Percentiles rank a stretch among this genome's conserved stretches.
Evolutionary conservation across 92 coral and sea anemone genomes (phyloP).

Genomic region (Epizoanthus ramosus): DNA sequence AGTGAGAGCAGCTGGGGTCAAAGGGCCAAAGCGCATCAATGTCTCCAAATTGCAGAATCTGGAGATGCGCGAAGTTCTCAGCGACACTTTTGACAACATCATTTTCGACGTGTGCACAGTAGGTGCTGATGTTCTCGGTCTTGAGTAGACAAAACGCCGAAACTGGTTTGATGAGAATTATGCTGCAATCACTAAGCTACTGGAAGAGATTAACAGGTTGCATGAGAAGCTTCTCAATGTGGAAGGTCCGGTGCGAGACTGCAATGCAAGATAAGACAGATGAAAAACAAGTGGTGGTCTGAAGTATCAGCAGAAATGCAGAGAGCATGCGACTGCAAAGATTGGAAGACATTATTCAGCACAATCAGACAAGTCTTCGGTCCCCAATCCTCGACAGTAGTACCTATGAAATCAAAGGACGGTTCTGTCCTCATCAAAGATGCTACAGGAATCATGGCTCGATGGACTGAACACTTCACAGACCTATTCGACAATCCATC

Average conservation of each 20-base stretch:
- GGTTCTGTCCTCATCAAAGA: slow-evolving; percentile 16
- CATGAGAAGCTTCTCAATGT: slow-evolving; percentile 6
- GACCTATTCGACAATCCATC: slow-evolving; percentile 35
- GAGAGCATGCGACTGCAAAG: slow-evolving; percentile 11
- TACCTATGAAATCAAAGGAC: slow-evolving; percentile 9
- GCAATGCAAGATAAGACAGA: not conserved
- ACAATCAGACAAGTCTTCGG: slow-evolving; percentile 20
- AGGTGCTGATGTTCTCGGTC: not conserved
- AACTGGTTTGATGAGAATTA: slow-evolving; percentile 11
- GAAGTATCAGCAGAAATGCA: slow-evolving; percentile 12
- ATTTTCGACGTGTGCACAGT: not conserved
- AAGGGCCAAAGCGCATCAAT: slow-evolving; percentile 1
- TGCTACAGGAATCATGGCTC: slow-evolving; percentile 7
- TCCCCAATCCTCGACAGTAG: slow-evolving; percentile 11
- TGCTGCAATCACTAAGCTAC: not conserved
- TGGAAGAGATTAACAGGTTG: not conserved
- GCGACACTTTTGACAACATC: not conserved
- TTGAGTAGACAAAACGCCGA: not conserved
- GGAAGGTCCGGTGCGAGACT: not conserved
- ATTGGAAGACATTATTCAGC: not conserved
- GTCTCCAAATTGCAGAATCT: not conserved
- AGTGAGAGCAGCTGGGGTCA: not conserved
- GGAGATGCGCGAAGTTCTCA: slow-evolving; percentile 5
- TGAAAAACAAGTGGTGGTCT: slow-evolving; percentile 27
- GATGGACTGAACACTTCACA: slow-evolving; percentile 24